A percentile compares a stretch with the other conserved stretches of the same genome.
Evolutionary conservation across 35 echinoderm and acorn worm genomes (phyloP).

Genomic region (Eucidaris tribuloides): DNA sequence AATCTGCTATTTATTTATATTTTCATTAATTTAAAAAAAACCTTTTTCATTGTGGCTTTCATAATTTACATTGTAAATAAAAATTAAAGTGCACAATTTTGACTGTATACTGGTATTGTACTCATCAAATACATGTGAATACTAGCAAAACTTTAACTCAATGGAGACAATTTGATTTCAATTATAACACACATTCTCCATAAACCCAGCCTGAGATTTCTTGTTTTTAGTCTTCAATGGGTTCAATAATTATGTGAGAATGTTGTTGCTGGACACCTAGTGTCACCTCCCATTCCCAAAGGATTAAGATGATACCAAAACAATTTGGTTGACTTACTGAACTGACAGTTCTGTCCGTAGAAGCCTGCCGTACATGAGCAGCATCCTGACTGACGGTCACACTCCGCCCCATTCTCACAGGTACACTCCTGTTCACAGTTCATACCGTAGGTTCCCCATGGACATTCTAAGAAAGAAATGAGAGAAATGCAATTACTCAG

Average conservation of each 20-base stretch:
- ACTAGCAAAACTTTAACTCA: background rate
- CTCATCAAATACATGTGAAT: background rate
- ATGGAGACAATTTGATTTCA: too few species aligned
- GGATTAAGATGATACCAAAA: background rate
- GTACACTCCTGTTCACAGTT: conserved; percentile 90
- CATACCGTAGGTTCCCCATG: conserved; percentile 64
- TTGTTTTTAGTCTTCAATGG: too few species aligned
- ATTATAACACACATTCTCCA: too few species aligned
- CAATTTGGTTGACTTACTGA: conserved; percentile 26
- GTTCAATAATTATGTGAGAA: background rate
- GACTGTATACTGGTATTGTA: too few species aligned
- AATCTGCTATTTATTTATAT: too few species aligned
- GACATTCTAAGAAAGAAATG: conserved; percentile 55
- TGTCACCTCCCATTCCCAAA: background rate
- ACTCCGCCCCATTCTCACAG: conserved; percentile 81
- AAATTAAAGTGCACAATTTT: too few species aligned
- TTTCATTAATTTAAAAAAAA: too few species aligned
- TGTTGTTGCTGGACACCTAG: background rate
- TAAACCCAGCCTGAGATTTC: too few species aligned
- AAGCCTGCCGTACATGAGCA: conserved; percentile 80
- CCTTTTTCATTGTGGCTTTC: too few species aligned
- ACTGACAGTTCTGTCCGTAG: conserved; percentile 92
- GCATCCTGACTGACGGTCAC: conserved; percentile 87
- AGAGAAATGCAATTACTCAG: background rate
- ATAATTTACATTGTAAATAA: too few species aligned